Evolutionary conservation across 2,888 invertebrate genomes (phyloP).

Genomic region (Eilema caniola): DNA sequence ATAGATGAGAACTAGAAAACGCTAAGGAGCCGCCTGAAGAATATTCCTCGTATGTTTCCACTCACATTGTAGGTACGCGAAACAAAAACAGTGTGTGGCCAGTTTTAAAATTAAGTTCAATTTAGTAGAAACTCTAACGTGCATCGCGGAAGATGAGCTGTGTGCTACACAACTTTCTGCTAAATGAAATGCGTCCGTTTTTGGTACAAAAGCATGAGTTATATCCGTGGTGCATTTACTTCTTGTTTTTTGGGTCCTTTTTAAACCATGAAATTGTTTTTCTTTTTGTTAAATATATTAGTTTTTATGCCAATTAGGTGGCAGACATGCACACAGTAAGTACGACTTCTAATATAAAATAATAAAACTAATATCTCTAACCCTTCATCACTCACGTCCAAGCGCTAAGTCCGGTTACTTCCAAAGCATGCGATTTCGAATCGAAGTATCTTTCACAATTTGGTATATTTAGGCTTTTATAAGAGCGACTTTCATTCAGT

Average conservation of each 20-base stretch:
- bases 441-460: too few relatives aligned
- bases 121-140: slow-evolving; percentile 70
- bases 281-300: too few relatives aligned
- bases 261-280: too few relatives aligned
- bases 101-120: slow-evolving; percentile 80
- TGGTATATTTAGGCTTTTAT: too few relatives aligned
- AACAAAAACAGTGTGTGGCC: slow-evolving; percentile 75
- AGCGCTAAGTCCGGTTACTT: too few relatives aligned
- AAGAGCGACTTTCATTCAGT: too few relatives aligned
- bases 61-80: slow-evolving; percentile 43
- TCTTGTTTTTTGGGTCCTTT: neutral
- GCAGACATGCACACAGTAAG: too few relatives aligned
- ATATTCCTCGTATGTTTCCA: slow-evolving; percentile 50
- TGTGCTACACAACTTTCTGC: slow-evolving; percentile 38
- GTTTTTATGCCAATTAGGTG: too few relatives aligned
- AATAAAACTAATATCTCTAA: too few relatives aligned
- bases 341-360: too few relatives aligned
- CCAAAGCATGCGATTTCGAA: too few relatives aligned
- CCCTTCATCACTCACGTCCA: too few relatives aligned
- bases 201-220: neutral
- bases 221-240: neutral
- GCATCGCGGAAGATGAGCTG: slow-evolving; percentile 59
- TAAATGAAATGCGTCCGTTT: slow-evolving; percentile 36
- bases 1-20: neutral
- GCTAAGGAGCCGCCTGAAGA: slow-evolving; percentile 15